Percentiles rank a stretch among this genome's conserved stretches.
phyloP scores from a whole-genome alignment of 2,888 invertebrate species.

The Vanessa cardui region DNA sequence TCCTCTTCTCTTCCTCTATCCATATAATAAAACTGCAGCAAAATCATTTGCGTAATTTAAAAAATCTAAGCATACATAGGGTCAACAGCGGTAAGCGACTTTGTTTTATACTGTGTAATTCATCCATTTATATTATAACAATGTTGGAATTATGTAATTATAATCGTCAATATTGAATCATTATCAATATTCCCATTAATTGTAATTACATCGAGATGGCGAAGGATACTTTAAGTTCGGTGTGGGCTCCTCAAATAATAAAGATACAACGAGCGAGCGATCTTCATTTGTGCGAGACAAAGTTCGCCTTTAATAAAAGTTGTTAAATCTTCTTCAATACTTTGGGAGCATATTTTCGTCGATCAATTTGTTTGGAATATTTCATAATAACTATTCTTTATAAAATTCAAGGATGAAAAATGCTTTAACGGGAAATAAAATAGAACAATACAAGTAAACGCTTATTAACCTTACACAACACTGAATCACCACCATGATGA shows the following conservation, averaged over 20 bases:
- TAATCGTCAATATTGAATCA: not conserved
- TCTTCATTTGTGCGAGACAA: slow-evolving; percentile 28
- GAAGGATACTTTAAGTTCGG: slow-evolving; percentile 11
- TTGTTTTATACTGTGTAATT: too few relatives aligned
- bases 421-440: not conserved
- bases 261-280: slow-evolving; percentile 32
- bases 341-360: slow-evolving; percentile 31
- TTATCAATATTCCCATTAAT: not conserved
- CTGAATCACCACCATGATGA: too few relatives aligned
- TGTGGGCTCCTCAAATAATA: slow-evolving; percentile 20
- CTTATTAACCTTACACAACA: too few relatives aligned
- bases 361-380: slow-evolving; percentile 25
- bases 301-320: slow-evolving; percentile 34
- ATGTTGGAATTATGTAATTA: not conserved
- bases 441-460: not conserved
- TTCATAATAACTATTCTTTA: slow-evolving; percentile 27
- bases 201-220: not conserved
- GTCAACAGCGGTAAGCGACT: too few relatives aligned
- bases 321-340: slow-evolving; percentile 32
- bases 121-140: too few relatives aligned
- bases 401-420: slow-evolving; percentile 4
- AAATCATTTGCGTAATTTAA: too few relatives aligned
- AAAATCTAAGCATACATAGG: too few relatives aligned
- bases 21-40: too few relatives aligned
- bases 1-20: too few relatives aligned